Conservation (phyloP, 2,888 invertebrate genomes). For the Oscheius sp. region DNA sequence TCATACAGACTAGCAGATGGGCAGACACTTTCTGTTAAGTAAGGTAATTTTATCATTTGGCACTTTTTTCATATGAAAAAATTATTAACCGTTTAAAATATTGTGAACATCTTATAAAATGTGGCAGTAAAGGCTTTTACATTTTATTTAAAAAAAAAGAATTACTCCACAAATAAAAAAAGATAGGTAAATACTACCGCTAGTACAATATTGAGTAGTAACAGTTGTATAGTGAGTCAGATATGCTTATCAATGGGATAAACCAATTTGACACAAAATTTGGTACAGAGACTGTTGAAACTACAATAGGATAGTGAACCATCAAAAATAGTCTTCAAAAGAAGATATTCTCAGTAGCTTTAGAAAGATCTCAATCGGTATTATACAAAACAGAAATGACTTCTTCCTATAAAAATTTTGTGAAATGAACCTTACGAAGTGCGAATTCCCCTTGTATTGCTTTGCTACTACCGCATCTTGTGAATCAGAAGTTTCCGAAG, state of each 20-base stretch:
- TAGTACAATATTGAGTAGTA: too few relatives aligned
- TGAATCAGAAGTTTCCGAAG: slow-evolving; percentile 75
- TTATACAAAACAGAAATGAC: slow-evolving; percentile 59
- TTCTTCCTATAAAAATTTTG: slow-evolving; percentile 49
- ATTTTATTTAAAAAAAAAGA: neutral
- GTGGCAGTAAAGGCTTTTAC: neutral
- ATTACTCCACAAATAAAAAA: too few relatives aligned
- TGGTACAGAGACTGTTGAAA: neutral
- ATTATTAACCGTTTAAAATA: neutral
- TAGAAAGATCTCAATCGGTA: slow-evolving; percentile 60
- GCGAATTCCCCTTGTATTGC: slow-evolving; percentile 89
- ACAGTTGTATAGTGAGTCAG: too few relatives aligned
- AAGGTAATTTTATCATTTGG: neutral
- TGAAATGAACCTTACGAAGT: slow-evolving; percentile 78
- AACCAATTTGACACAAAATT: too few relatives aligned
- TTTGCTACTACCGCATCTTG: slow-evolving; percentile 91
- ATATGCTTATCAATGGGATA: too few relatives aligned
- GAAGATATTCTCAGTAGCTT: slow-evolving; percentile 62
- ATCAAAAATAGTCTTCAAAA: slow-evolving; percentile 38
- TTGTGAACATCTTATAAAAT: neutral
- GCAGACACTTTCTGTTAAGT: too few relatives aligned
- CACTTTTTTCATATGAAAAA: neutral
- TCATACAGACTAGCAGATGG: too few relatives aligned
- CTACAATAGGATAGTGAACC: neutral
- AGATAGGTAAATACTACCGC: too few relatives aligned